Percentiles rank a stretch among this genome's conserved stretches.
These are phyloP conservation scores for Spheniscus humboldti DNA, from an alignment of 2,797 vertebrate species.

Conservation along the genomic window DNA sequence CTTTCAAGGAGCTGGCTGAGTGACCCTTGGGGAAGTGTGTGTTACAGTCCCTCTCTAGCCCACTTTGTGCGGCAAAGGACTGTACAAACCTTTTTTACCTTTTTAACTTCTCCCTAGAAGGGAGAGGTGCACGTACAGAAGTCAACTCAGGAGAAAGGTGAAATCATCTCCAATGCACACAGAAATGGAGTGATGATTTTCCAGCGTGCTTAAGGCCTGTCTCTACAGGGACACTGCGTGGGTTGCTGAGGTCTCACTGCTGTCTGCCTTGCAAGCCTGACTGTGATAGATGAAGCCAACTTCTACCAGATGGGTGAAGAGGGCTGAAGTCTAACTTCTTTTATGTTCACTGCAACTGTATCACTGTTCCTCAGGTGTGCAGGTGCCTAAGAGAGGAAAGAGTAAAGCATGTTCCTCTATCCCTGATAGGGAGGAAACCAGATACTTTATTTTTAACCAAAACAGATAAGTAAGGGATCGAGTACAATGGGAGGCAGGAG, in stretches of 20 bases:
- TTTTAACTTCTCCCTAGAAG: neutral
- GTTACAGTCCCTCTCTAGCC: neutral
- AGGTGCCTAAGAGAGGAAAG: neutral
- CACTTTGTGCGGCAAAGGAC: neutral
- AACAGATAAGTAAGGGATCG: fast-evolving
- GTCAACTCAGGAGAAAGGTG: neutral
- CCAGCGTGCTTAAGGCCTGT: neutral
- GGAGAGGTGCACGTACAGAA: neutral
- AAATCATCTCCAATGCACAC: neutral
- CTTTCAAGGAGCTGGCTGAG: neutral
- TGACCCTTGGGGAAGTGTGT: neutral
- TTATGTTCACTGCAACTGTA: neutral
- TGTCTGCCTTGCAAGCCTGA: neutral
- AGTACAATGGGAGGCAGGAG: neutral
- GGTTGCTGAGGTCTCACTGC: neutral
- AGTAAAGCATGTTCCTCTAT: neutral
- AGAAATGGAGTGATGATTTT: neutral
- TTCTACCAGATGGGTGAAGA: neutral
- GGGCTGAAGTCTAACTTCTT: neutral
- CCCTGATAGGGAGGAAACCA: neutral
- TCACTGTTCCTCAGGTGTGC: neutral
- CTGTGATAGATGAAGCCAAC: neutral
- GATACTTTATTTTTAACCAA: neutral
- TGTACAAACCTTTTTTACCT: neutral
- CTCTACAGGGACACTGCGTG: no score